Base-by-base conservation (phyloP, 1,140 invertebrate species). In the Pollicipes pollicipes region DNA sequence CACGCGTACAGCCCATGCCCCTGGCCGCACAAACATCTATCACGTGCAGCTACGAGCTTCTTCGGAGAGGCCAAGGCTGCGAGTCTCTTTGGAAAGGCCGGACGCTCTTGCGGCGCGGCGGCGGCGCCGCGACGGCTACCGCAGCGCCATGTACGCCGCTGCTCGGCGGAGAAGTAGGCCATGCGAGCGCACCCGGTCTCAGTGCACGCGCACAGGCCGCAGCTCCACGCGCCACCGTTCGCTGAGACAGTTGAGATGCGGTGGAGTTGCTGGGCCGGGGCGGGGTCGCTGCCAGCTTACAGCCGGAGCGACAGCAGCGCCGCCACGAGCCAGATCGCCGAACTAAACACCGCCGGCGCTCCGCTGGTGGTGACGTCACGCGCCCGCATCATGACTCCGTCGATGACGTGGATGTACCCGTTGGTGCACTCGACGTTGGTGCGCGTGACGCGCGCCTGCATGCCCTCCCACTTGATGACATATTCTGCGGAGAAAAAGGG, bases 351-450 rank as follows among this genome's bases (percentile, higher is more conserved):
- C 17, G 27, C 27, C 28, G 28, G 8, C n/a, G 64, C 27, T 24
- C 24, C 28, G 64, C 64, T 29, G 37, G 64, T 66, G 72, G 84
- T 83, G n/a, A 95, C 86, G 79, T 95, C 93, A 74, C 85, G 87
- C 73, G 90, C 88, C 78, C 86, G 85, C 72, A 95, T 80, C 73
- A 96, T 85, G 24, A 91, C 90, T 71, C 81, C 82, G 77, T 94
- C 90, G 76, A 96, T 92, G 63, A 95, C 90, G 78, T 96, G 93
- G 73, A 95, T 94, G 70, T 94, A 88, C 35, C 93, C 93, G 78
- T 96, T 95, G 75, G 90, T 93, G 78, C 92, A 94, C 76, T 91
- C 88, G 0, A 96, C 89, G 78, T 95, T 91, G 2, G 91, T 88
- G 72, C 90, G 84, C 76, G 88, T 87, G n/a, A 96, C 89, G 71